phyloP scores from a whole-genome alignment of 1,140 invertebrate species.

The Magallana ariakensis region DNA sequence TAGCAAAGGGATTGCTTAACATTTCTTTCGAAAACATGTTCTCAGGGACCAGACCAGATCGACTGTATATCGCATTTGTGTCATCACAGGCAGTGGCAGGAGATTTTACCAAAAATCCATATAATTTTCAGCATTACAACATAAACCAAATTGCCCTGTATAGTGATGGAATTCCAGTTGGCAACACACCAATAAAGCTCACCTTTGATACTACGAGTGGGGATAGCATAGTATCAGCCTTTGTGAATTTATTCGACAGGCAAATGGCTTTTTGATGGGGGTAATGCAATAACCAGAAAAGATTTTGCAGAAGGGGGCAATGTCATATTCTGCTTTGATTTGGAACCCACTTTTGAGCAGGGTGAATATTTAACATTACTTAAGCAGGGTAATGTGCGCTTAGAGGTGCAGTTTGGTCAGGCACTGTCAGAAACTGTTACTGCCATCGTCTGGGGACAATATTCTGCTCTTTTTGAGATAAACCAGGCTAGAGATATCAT shows the following conservation, averaged over 20 bases:
- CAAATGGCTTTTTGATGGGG: slow-evolving; percentile 43
- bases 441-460: slow-evolving; percentile 50
- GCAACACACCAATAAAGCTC: slow-evolving; percentile 46
- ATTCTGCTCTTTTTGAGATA: slow-evolving; percentile 55
- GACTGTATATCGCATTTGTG: background rate
- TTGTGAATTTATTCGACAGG: slow-evolving; percentile 35
- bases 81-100: slow-evolving; percentile 8
- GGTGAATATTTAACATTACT: slow-evolving; percentile 44
- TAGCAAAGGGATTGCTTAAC: background rate
- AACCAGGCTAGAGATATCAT: slow-evolving; percentile 49
- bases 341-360: slow-evolving; percentile 51
- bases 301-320: slow-evolving; percentile 39
- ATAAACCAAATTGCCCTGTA: slow-evolving; percentile 40
- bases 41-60: slow-evolving; percentile 32
- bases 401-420: slow-evolving; percentile 51
- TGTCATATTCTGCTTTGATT: slow-evolving; percentile 42
- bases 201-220: slow-evolving; percentile 5
- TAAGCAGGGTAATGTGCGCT: slow-evolving; percentile 53
- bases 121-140: slow-evolving; percentile 48
- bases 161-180: slow-evolving; percentile 45
- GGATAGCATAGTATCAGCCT: slow-evolving; percentile 18
- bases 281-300: slow-evolving; percentile 36
- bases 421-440: slow-evolving; percentile 42
- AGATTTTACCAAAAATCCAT: slow-evolving; percentile 47
- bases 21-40: slow-evolving; percentile 43